These are phyloP conservation scores for Periophthalmodon schlosseri DNA, from an alignment of 2,113 vertebrate species.

Conservation along the genomic window DNA sequence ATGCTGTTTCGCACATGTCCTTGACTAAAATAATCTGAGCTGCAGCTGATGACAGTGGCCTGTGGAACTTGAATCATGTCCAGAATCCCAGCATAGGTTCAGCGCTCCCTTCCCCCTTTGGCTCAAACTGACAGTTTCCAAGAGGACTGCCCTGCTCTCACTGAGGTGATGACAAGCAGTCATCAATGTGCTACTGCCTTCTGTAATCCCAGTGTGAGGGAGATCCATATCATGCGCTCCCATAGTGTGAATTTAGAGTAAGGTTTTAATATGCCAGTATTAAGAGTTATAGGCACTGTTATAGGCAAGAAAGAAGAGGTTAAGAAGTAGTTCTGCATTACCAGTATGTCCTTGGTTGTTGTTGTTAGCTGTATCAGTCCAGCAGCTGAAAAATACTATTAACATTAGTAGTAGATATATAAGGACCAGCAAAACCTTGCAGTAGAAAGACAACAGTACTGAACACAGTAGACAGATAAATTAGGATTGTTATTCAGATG, in stretches of 20 bases:
- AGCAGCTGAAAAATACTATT: background rate
- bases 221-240: background rate
- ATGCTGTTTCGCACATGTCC: constrained; percentile 37
- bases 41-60: constrained; percentile 31
- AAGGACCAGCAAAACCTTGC: background rate
- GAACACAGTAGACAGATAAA: too few species aligned
- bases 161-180: constrained; percentile 18
- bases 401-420: background rate
- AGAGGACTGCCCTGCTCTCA: background rate
- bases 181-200: background rate
- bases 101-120: constrained; percentile 9
- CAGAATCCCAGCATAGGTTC: constrained; percentile 42
- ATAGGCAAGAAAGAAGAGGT: too few species aligned
- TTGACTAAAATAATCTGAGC: constrained; percentile 69
- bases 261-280: background rate
- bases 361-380: background rate
- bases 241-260: background rate
- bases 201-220: background rate
- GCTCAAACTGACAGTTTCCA: constrained; percentile 16
- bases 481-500: background rate
- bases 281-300: background rate
- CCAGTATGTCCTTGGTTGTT: background rate
- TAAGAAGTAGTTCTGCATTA: too few species aligned
- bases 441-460: too few species aligned
- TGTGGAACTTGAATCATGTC: constrained; percentile 53